A percentile compares a stretch with the other conserved stretches of the same genome.
These are phyloP conservation scores for Sardinella longiceps DNA, from an alignment of 2,797 vertebrate genomes.

Conservation along the genomic window DNA sequence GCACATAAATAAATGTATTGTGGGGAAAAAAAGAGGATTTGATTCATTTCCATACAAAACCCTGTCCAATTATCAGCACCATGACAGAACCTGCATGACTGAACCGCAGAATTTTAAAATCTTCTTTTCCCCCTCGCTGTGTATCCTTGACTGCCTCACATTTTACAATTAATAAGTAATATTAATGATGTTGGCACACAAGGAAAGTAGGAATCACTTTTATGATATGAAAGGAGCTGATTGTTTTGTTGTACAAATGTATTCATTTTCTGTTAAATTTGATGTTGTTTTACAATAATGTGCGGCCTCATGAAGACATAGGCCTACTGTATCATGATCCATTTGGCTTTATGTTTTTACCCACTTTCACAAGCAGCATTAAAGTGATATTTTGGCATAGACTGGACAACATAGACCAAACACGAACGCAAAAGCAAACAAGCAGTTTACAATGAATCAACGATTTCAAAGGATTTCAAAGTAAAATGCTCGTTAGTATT, in stretches of 20 bases:
- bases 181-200: constrained; percentile 71
- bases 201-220: constrained; percentile 77
- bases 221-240: constrained; percentile 68
- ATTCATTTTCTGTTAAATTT: background rate
- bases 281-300: background rate
- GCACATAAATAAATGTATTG: background rate
- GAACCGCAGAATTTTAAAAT: background rate
- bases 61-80: background rate
- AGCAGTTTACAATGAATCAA: too few relatives aligned
- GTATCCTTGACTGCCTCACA: constrained; percentile 79
- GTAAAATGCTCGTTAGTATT: too few relatives aligned
- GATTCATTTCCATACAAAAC: background rate
- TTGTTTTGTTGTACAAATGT: too few relatives aligned
- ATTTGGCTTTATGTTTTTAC: background rate
- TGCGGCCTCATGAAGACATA: background rate
- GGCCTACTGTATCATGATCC: background rate
- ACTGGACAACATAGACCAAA: too few relatives aligned
- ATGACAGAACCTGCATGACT: background rate
- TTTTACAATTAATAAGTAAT: constrained; percentile 75
- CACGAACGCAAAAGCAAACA: too few relatives aligned
- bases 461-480: too few relatives aligned
- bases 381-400: background rate
- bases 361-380: background rate
- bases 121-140: constrained; percentile 57
- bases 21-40: background rate